Evolutionary conservation across 2,113 vertebrate species (phyloP), one percentile per base, ranked within the genome.

Genomic region (Capreolus pygargus): DNA sequence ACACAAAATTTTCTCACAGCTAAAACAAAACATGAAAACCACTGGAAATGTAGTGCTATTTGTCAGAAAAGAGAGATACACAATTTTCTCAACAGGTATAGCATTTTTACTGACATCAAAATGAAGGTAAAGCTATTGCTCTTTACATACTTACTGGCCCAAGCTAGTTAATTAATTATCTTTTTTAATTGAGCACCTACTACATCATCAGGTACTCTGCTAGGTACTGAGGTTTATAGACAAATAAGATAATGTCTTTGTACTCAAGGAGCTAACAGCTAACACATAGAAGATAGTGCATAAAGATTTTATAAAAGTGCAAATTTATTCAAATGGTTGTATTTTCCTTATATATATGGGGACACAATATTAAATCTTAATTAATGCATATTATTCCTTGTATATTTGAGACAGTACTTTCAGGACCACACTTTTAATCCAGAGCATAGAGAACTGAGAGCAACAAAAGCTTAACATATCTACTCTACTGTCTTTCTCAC

Each of bases 1-100:
- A 9, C 39, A 91, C 36, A 95, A 95, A 95, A 97, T 92, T 96
- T 98, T 36, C 57, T 98, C 70, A 96, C 1, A 81, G 21, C 33
- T 36, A 79, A 89, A 81, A 85, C 23, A 93, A 91, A 92, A 95
- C 95, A 23, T 21, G 25, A 91, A 78, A 94, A 87, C 12, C 61
- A 5, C 16, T 94, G 27, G 19, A 93, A 81, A 70, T 25, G 12
- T 33, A 70, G 19, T 30, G 1, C 6, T 97, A 39, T 52, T 76
- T 91, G 13, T 64, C 14, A 86, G 17, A 33, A 45, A 36, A 96
- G 8, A 88, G 33, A 97, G 84, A 86, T 4, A 21, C 5, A 45
- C 6, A 43, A 47, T 92, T 96, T 96, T 96, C 87, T 85, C n/a
- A 91, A n/a, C 1, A 61, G 14, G 3, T 25, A 45, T 11, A 82